A percentile compares a stretch with the other conserved stretches of the same genome.
Evolutionary conservation across 2,888 invertebrate species (phyloP).

Genomic region (Clitarchus hookeri): DNA sequence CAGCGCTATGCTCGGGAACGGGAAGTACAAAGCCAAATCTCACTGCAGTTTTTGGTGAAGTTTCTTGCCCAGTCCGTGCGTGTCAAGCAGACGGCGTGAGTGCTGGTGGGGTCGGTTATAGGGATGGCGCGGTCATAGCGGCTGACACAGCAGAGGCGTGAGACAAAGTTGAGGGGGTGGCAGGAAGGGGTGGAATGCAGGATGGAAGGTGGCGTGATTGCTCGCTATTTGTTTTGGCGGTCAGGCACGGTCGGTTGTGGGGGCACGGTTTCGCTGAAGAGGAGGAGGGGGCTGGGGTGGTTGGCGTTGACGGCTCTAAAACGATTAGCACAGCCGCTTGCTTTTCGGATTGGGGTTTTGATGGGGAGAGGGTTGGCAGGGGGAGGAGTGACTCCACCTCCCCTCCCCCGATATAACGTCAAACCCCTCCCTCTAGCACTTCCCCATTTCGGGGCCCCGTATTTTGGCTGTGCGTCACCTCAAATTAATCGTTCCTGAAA

Average conservation of each 20-base stretch:
- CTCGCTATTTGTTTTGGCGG: conserved; percentile 5
- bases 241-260: background rate
- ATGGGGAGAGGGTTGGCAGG: background rate
- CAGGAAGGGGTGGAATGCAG: background rate
- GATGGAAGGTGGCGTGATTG: conserved; percentile 7
- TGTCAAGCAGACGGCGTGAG: no score
- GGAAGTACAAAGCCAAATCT: no score
- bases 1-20: no score
- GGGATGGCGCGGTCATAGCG: background rate
- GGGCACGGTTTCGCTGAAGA: background rate
- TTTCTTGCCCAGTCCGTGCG: no score
- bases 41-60: no score
- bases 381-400: background rate
- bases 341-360: background rate
- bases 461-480: background rate
- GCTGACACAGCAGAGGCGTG: background rate
- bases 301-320: background rate
- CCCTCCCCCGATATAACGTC: background rate
- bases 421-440: background rate
- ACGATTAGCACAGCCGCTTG: conserved; percentile 9
- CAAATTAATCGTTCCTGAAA: background rate
- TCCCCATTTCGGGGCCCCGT: background rate
- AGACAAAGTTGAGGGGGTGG: no score
- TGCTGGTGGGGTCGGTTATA: background rate
- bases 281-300: background rate